phyloP scores from a whole-genome alignment of 2,113 vertebrate genomes.

The Grammomys surdaster region DNA sequence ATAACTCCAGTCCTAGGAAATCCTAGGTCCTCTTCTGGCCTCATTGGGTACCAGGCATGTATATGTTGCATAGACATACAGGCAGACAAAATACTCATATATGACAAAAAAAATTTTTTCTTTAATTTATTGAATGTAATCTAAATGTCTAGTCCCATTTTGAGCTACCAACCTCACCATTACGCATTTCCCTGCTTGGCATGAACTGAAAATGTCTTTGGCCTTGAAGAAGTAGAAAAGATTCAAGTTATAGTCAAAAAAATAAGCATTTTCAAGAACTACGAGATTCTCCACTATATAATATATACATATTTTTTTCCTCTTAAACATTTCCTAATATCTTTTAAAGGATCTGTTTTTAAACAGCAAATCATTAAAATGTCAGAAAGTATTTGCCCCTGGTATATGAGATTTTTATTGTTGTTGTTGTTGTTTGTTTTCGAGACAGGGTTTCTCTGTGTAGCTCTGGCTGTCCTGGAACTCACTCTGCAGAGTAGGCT shows the following conservation, averaged over 20 bases:
- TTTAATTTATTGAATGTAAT: not conserved
- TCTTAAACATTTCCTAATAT: slow-evolving; percentile 41
- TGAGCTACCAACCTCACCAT: slow-evolving; percentile 27
- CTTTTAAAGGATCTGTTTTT: slow-evolving; percentile 53
- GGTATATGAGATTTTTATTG: not conserved
- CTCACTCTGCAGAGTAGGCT: too few relatives aligned
- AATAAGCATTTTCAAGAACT: slow-evolving; percentile 49
- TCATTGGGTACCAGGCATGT: not conserved
- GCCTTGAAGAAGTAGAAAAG: slow-evolving; percentile 35
- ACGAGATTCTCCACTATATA: not conserved
- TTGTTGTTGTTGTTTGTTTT: too few relatives aligned
- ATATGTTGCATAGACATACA: not conserved
- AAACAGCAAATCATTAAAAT: slow-evolving; percentile 60
- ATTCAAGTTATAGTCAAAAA: slow-evolving; percentile 44
- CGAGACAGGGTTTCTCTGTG: too few relatives aligned
- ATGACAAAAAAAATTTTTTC: not conserved
- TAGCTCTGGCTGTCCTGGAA: too few relatives aligned
- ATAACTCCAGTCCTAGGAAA: not conserved
- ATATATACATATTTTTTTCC: not conserved
- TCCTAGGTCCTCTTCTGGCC: not conserved
- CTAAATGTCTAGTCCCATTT: not conserved
- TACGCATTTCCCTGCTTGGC: slow-evolving; percentile 31
- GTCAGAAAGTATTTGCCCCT: slow-evolving; percentile 29
- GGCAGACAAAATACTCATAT: not conserved
- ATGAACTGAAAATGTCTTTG: slow-evolving; percentile 58